Evolutionary conservation across 2,888 invertebrate species (phyloP).

Genomic region (Agrochola circellaris): DNA sequence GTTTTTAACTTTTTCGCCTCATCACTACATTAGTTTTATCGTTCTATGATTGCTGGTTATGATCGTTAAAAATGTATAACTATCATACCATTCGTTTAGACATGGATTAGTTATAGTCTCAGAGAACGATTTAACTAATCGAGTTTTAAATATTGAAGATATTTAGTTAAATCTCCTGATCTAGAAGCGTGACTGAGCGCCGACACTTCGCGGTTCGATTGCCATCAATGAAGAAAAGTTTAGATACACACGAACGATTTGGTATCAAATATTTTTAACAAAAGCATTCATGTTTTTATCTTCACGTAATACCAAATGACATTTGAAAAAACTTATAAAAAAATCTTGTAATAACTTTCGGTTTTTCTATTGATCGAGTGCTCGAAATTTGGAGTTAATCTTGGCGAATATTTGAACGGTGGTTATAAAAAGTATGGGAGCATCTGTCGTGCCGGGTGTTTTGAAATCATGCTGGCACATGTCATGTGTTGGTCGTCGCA

Average conservation of each 20-base stretch:
- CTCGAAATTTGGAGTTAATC: conserved; percentile 37
- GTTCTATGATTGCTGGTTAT: conserved; percentile 47
- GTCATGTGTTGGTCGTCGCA: conserved; percentile 71
- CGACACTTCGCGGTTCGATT: conserved; percentile 78
- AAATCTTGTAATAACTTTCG: conserved; percentile 45
- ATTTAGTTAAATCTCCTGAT: conserved; percentile 68
- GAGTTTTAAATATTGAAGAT: conserved; percentile 55
- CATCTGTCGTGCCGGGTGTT: conserved; percentile 83
- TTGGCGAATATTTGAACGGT: conserved; percentile 66
- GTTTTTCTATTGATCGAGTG: conserved; percentile 59
- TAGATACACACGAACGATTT: conserved; percentile 81
- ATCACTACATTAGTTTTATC: conserved; percentile 40
- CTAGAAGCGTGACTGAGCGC: conserved; percentile 75
- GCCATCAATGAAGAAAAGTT: conserved; percentile 77
- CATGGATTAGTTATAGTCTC: conserved; percentile 63
- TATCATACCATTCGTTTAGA: conserved; percentile 27
- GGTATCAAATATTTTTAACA: conserved; percentile 72
- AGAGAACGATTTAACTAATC: conserved; percentile 42
- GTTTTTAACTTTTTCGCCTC: conserved; percentile 26
- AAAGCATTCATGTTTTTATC: conserved; percentile 72
- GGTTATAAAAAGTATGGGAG: conserved; percentile 61
- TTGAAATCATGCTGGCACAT: conserved; percentile 80
- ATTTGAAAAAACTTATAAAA: conserved; percentile 42
- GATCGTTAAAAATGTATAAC: conserved; percentile 48
- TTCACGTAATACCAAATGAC: conserved; percentile 53